A percentile compares a stretch with the other conserved stretches of the same genome.
These are phyloP conservation scores for Pyrrhosoma nymphula DNA, from an alignment of 2,888 invertebrate genomes.

Conservation along the genomic window DNA sequence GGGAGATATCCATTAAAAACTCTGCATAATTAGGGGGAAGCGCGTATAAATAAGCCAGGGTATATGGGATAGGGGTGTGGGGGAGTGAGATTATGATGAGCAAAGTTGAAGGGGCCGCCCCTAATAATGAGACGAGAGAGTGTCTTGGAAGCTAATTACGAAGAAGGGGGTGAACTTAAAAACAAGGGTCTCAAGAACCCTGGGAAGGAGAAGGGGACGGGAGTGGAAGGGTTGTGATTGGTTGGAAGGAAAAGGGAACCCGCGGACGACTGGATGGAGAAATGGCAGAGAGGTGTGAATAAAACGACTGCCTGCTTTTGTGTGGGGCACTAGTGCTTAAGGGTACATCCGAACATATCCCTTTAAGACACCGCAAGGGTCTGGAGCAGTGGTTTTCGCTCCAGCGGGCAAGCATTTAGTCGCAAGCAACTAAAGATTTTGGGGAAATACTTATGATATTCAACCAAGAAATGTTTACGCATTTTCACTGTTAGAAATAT, in stretches of 20 bases:
- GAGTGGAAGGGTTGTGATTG: not conserved
- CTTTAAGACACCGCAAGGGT: too few species aligned
- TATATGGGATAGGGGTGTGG: not conserved
- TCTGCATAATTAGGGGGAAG: not conserved
- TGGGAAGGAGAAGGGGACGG: not conserved
- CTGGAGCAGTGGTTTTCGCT: too few species aligned
- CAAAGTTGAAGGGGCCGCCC: not conserved
- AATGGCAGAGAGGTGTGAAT: not conserved
- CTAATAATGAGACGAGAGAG: slow-evolving; percentile 8
- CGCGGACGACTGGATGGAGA: not conserved
- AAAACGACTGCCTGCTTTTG: not conserved
- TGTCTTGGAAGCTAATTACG: slow-evolving; percentile 21
- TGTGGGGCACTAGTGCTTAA: not conserved
- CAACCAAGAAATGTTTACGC: too few species aligned
- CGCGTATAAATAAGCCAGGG: not conserved
- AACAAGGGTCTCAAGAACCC: not conserved
- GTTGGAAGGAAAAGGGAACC: not conserved
- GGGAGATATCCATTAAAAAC: slow-evolving; percentile 30
- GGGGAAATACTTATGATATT: too few species aligned
- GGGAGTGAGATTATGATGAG: not conserved
- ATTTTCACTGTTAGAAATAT: too few species aligned
- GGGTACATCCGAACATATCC: too few species aligned
- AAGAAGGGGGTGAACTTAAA: not conserved
- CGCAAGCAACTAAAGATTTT: too few species aligned
- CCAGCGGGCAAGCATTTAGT: too few species aligned